Conservation (phyloP, 92 coral and sea anemone species). For the Isaurus tuberculatus region DNA sequence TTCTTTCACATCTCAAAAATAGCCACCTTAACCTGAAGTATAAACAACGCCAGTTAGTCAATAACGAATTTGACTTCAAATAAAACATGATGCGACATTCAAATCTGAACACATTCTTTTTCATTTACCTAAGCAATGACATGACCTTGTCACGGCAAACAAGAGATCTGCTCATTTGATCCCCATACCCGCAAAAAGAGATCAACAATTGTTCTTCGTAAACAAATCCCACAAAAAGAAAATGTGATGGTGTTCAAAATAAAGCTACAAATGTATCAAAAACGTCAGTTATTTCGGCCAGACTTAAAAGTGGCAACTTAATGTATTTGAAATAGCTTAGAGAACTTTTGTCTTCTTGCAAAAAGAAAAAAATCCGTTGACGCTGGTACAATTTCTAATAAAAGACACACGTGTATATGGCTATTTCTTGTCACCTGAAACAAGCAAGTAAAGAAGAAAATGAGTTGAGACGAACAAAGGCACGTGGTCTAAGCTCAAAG, state of each 20-base stretch:
- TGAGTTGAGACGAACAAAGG: constrained; percentile 1
- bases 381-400: constrained; percentile 16
- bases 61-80: constrained; percentile 14
- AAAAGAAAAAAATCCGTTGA: not conserved
- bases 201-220: constrained; percentile 22
- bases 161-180: constrained; percentile 38
- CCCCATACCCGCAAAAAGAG: constrained; percentile 29
- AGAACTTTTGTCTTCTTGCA: not conserved
- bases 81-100: constrained; percentile 9
- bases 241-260: not conserved
- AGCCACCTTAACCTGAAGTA: not conserved
- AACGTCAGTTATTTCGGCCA: not conserved
- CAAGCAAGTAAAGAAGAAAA: not conserved
- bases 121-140: constrained; percentile 32
- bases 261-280: not conserved
- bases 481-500: constrained; percentile 15
- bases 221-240: not conserved
- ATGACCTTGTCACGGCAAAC: constrained; percentile 29
- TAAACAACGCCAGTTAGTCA: constrained; percentile 24
- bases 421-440: not conserved
- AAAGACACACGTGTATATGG: constrained; percentile 28
- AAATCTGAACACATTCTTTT: constrained; percentile 31
- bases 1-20: constrained; percentile 7
- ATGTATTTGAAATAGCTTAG: not conserved
- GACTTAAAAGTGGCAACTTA: not conserved